Evolutionary conservation across 2,113 vertebrate species (phyloP).

Genomic region (Elachura formosa): DNA sequence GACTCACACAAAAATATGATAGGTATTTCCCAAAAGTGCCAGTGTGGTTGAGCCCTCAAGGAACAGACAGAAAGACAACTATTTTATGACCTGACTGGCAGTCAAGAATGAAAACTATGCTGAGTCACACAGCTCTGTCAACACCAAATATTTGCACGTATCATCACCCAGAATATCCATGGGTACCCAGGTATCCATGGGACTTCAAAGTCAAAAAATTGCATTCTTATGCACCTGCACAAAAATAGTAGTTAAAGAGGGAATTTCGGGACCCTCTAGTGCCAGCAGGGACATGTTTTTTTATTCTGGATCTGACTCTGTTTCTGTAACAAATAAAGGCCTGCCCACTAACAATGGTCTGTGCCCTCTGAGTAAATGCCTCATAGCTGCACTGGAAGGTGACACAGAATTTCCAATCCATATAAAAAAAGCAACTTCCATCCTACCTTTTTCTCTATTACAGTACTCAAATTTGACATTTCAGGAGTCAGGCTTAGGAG

Average conservation of each 20-base stretch:
- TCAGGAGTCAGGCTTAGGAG: not conserved
- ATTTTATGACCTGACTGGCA: not conserved
- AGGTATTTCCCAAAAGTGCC: not conserved
- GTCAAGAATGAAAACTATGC: not conserved
- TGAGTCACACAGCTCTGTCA: not conserved
- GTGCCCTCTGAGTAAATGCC: not conserved
- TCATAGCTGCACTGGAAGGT: not conserved
- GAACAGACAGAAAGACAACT: not conserved
- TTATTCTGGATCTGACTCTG: not conserved
- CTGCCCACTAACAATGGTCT: not conserved
- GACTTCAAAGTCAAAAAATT: not conserved
- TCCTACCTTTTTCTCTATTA: not conserved
- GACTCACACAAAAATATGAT: not conserved
- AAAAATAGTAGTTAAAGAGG: not conserved
- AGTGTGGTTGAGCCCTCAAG: not conserved
- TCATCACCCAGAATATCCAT: not conserved
- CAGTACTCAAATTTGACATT: not conserved
- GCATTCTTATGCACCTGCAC: not conserved
- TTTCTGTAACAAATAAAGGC: not conserved
- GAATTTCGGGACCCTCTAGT: not conserved
- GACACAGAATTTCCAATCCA: not conserved
- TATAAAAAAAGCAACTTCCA: not conserved
- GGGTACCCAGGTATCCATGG: not conserved
- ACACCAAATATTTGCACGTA: not conserved
- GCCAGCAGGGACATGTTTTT: not conserved